Evolutionary conservation across 2,113 vertebrate genomes (phyloP), one percentile per base, ranked within the genome.

Genomic region (Hoplias malabaricus): DNA sequence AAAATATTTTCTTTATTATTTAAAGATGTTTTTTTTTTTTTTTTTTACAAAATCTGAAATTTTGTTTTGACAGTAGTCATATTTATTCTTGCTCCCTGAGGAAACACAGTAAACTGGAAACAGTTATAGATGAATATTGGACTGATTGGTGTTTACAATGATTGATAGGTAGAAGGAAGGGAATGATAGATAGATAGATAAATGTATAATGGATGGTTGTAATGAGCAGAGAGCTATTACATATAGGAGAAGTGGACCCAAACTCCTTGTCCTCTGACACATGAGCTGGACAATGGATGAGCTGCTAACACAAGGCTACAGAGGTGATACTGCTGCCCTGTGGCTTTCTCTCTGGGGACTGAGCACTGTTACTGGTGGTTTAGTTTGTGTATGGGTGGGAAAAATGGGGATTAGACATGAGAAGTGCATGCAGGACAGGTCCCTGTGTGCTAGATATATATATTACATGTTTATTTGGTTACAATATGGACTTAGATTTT

Each of bases 211-310:
- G 66, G 65, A 77, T 68, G 61, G 14, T 25, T 69, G 66, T 70
- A 25, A 59, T 29, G 36, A 19, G 46, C 71, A 43, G 36, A 71
- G 48, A 79, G 43, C 34, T 36, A 65, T 21, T 75, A 43, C 29
- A 50, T 5, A 69, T 59, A 73, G 71, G 54, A 16, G n/a, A 50
- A 53, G 21, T 31, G 40, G 19, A 46, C 29, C 61, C 8, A 42
- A 50, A 65, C 67, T 31, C 29, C 25, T 62, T 57, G 70, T 74
- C 66, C 42, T 65, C 34, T 73, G 69, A 62, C 62, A 73, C 69
- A 25, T 80, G 75, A 33, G 3, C 62, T 57, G 31, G 71, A 80
- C 62, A 75, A 69, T 62, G 38, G 65, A 74, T 80, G 78, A 50
- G 56, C 31, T 75, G 78, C 65, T 75, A 70, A 69, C 21, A 31